Percentiles rank a stretch among this genome's conserved stretches.
Conservation (phyloP, 2,797 vertebrate genomes). For the Xiphophorus birchmanni region DNA sequence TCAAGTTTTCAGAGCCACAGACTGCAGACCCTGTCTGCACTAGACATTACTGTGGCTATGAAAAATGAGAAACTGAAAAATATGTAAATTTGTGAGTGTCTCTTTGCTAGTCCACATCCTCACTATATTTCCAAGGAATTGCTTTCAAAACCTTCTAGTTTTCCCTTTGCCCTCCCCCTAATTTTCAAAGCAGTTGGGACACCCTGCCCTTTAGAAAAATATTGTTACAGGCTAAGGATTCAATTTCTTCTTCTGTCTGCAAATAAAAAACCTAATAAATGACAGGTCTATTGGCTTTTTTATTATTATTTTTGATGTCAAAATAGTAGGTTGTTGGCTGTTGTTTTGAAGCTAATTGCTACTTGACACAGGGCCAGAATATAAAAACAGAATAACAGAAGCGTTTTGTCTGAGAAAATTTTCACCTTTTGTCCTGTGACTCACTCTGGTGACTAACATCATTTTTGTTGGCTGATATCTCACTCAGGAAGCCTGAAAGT, state of each 20-base stretch:
- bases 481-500: conserved; percentile 80
- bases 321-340: not conserved
- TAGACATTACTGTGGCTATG: not conserved
- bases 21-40: not conserved
- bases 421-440: conserved; percentile 89
- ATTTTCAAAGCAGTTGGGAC: not conserved
- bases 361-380: not conserved
- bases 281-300: not conserved
- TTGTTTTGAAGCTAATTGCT: not conserved
- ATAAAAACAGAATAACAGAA: conserved; percentile 8
- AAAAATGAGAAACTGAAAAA: conserved; percentile 1
- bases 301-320: not conserved
- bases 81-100: not conserved
- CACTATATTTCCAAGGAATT: not conserved
- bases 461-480: conserved; percentile 83
- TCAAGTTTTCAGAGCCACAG: not conserved
- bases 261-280: not conserved
- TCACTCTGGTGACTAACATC: conserved; percentile 81
- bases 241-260: not conserved
- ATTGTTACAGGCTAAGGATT: not conserved
- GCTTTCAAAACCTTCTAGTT: not conserved
- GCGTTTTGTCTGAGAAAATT: conserved; percentile 79
- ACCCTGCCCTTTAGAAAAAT: not conserved
- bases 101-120: not conserved
- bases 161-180: not conserved